Evolutionary conservation across 2,113 vertebrate species (phyloP).

Genomic region (Typhlomys cinereus): DNA sequence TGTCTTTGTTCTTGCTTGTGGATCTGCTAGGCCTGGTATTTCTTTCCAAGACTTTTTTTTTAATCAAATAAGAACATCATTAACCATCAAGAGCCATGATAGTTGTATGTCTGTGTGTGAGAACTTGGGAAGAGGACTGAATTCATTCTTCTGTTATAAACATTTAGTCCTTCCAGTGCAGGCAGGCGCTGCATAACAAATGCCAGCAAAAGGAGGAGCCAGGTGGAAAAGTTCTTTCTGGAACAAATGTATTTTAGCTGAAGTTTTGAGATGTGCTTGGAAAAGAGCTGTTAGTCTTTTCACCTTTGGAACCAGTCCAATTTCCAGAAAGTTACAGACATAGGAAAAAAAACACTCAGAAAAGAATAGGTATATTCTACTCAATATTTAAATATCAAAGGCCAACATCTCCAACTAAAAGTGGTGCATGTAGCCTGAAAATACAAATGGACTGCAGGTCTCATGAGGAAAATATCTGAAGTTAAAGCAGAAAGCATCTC

Average conservation of each 20-base stretch:
- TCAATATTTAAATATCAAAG: slow-evolving; percentile 45
- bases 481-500: not conserved
- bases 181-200: not conserved
- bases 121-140: slow-evolving; percentile 3
- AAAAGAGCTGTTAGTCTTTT: slow-evolving; percentile 27
- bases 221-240: slow-evolving; percentile 19
- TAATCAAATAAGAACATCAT: slow-evolving; percentile 50
- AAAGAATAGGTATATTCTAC: not conserved
- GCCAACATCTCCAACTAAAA: slow-evolving; percentile 18
- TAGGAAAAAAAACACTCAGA: slow-evolving; percentile 25
- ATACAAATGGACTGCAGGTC: slow-evolving; percentile 2
- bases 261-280: slow-evolving; percentile 42
- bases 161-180: not conserved
- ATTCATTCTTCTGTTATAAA: slow-evolving; percentile 44
- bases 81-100: slow-evolving; percentile 42
- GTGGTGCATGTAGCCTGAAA: not conserved
- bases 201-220: not conserved
- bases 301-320: slow-evolving; percentile 57
- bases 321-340: not conserved
- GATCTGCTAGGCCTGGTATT: slow-evolving; percentile 52
- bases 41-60: slow-evolving; percentile 73
- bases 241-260: slow-evolving; percentile 12
- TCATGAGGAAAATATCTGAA: not conserved
- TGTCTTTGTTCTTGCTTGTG: slow-evolving; percentile 73
- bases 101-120: not conserved